Evolutionary conservation across 2,888 invertebrate genomes (phyloP).

Genomic region (Meganola albula): DNA sequence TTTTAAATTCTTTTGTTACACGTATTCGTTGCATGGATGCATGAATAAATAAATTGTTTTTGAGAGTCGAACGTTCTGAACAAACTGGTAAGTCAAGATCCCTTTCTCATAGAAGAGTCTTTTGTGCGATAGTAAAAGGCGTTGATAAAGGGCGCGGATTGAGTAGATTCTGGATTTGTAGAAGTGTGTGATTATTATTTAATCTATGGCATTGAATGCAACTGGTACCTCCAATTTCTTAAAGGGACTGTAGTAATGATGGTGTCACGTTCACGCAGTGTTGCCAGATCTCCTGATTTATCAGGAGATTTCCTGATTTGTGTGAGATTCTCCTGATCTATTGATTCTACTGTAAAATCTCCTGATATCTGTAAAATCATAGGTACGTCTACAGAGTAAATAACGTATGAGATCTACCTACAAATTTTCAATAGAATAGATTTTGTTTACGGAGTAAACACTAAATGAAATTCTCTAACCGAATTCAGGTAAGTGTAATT

Average conservation of each 20-base stretch:
- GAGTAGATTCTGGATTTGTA: constrained; percentile 49
- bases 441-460: too few relatives aligned
- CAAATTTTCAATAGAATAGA: too few relatives aligned
- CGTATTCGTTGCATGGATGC: constrained; percentile 67
- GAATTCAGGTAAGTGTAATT: too few relatives aligned
- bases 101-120: constrained; percentile 73
- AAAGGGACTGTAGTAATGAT: constrained; percentile 18
- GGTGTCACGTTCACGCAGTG: constrained; percentile 8
- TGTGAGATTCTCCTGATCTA: too few relatives aligned
- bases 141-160: constrained; percentile 66
- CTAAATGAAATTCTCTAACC: too few relatives aligned
- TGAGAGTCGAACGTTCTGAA: constrained; percentile 63
- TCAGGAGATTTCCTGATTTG: too few relatives aligned
- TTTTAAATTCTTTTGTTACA: constrained; percentile 73
- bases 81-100: constrained; percentile 77
- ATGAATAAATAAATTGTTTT: constrained; percentile 77
- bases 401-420: too few relatives aligned
- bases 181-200: constrained; percentile 45
- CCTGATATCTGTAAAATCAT: too few relatives aligned
- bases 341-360: too few relatives aligned
- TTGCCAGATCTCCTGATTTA: too few relatives aligned
- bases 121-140: constrained; percentile 72
- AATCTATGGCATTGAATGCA: constrained; percentile 31
- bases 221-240: constrained; percentile 19
- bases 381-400: too few relatives aligned